Evolutionary conservation across 2,113 vertebrate species (phyloP), one percentile per base, ranked within the genome.

Genomic region (Psophia crepitans): DNA sequence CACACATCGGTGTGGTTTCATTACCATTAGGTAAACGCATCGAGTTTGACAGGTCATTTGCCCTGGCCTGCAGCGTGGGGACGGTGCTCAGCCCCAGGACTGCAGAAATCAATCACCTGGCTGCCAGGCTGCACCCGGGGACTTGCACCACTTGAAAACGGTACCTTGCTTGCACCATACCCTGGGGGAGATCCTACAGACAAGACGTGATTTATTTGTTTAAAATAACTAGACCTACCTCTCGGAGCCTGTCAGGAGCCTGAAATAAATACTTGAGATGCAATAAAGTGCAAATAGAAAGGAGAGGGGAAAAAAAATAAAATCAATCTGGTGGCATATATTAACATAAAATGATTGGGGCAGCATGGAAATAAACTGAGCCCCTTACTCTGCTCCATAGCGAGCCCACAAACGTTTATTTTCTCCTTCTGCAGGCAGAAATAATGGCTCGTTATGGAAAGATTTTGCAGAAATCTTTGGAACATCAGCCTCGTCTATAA

Each of bases 191-290:
- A 51, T 84, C 63, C 90, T 49, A 6, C 13, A 57, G 82, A 69
- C 61, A 80, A 56, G 53, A n/a, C 60, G 63, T 65, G 82, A 96
- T 95, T 95, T 87, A 93, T 93, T 96, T 78, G 48, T 86, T 80
- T 43, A 14, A 85, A 90, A 87, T n/a, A 94, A 63, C 69, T 35
- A 53, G 53, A 85, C 33, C 8, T 60, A 26, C 30, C 23, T 79
- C 53, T 66, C 53, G 26, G 68, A 95, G 69, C 43, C 46, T 49
- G 32, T 24, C 84, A 54, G 73, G 22, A 66, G 61, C 22, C 57
- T 69, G 70, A 78, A 90, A 92, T 60, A 91, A 95, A 94, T n/a
- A 69, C 73, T 3, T 35, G 49, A 92, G n/a, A 70, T 56, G 44
- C 63, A 80, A 90, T 54, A 46, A 90, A 88, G 44, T 28, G 26